Conservation (phyloP, 2,888 invertebrate genomes). For the Oxyscelio sp. region DNA sequence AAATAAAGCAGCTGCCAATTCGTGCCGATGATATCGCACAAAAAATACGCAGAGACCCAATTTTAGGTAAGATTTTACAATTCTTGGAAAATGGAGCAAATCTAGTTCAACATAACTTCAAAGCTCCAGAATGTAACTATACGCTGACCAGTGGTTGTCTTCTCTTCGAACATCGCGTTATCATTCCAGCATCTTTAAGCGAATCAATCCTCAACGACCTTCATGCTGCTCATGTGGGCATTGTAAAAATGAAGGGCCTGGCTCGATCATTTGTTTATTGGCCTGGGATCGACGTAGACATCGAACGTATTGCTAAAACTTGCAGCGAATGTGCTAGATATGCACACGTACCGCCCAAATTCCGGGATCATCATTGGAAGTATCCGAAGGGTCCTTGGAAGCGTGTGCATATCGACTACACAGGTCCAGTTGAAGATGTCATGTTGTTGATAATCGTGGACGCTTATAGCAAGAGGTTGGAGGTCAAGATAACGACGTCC, state of each 20-base stretch:
- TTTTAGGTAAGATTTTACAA: conserved; percentile 16
- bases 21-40: conserved; percentile 17
- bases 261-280: conserved; percentile 37
- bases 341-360: conserved; percentile 43
- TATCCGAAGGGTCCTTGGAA: too few species aligned
- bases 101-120: not conserved
- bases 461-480: too few species aligned
- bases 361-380: too few species aligned
- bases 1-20: conserved; percentile 14
- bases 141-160: not conserved
- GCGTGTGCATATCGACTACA: too few species aligned
- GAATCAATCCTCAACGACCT: conserved; percentile 8
- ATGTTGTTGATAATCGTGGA: conserved; percentile 45
- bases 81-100: not conserved
- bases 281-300: conserved; percentile 47
- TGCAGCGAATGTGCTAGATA: conserved; percentile 45
- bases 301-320: conserved; percentile 37
- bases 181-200: not conserved
- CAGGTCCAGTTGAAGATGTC: conserved; percentile 31
- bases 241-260: conserved; percentile 44
- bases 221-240: conserved; percentile 38
- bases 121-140: conserved; percentile 14
- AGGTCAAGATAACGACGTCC: conserved; percentile 39
- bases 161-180: conserved; percentile 12
- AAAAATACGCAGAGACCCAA: conserved; percentile 14